Evolutionary conservation across 2,797 vertebrate genomes (phyloP).

Genomic region (Esox lucius): DNA sequence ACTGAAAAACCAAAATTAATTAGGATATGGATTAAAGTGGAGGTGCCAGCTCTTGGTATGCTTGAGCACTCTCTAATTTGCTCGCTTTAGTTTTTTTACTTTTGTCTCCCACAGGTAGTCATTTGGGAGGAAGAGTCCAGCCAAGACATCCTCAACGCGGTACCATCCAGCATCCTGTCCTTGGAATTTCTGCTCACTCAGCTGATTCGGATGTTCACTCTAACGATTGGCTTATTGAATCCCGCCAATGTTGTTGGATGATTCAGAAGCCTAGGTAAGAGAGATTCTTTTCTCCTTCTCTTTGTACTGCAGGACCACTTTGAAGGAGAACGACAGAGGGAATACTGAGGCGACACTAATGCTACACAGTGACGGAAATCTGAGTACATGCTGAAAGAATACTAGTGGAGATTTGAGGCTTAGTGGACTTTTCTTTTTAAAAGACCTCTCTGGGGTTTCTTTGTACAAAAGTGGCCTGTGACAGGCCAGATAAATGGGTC

Average conservation of each 20-base stretch:
- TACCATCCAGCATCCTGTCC: not conserved
- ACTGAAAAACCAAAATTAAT: not conserved
- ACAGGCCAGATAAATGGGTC: conserved; percentile 8
- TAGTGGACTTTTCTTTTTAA: not conserved
- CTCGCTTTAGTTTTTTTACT: not conserved
- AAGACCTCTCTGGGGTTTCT: not conserved
- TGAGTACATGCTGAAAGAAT: not conserved
- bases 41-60: not conserved
- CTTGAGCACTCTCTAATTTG: not conserved
- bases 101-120: not conserved
- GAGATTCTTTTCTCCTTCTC: not conserved
- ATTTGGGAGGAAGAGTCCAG: not conserved
- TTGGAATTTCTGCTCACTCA: not conserved
- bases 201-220: not conserved
- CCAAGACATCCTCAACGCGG: not conserved
- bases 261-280: conserved; percentile 3
- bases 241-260: not conserved
- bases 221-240: not conserved
- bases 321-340: not conserved
- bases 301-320: not conserved
- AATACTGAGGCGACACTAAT: not conserved
- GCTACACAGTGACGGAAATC: not conserved
- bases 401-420: not conserved
- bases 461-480: not conserved
- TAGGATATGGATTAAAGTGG: not conserved